Conservation (phyloP, 2,797 vertebrate genomes). For the Antennarius maculatus region DNA sequence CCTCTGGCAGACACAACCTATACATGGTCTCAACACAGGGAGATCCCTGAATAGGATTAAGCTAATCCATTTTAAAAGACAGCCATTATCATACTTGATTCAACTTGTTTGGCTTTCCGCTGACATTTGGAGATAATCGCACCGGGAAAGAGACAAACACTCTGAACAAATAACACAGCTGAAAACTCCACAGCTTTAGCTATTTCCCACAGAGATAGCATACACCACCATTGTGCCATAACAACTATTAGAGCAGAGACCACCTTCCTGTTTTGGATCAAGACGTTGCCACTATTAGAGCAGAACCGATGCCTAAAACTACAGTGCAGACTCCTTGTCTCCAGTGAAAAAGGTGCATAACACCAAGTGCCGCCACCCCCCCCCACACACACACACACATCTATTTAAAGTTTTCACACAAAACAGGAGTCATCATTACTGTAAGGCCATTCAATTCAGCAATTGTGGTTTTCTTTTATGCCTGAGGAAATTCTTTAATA, state of each 20-base stretch:
- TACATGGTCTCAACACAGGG: constrained; percentile 16
- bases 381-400: constrained; percentile 37
- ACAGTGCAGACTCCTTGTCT: constrained; percentile 48
- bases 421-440: constrained; percentile 36
- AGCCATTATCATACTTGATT: constrained; percentile 48
- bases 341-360: constrained; percentile 47
- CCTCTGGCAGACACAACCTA: background rate
- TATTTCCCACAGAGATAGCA: constrained; percentile 50
- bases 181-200: constrained; percentile 37
- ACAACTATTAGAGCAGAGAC: constrained; percentile 69
- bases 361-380: constrained; percentile 23
- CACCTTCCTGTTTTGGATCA: constrained; percentile 59
- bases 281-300: constrained; percentile 40
- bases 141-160: constrained; percentile 42
- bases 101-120: constrained; percentile 43
- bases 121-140: constrained; percentile 46
- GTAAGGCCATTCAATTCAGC: constrained; percentile 34
- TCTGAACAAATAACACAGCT: constrained; percentile 44
- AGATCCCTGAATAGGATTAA: constrained; percentile 23
- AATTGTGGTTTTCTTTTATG: constrained; percentile 32
- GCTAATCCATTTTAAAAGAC: constrained; percentile 39
- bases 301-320: constrained; percentile 41
- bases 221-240: constrained; percentile 51
- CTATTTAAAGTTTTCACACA: constrained; percentile 44
- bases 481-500: constrained; percentile 14